Evolutionary conservation across 2,113 vertebrate genomes (phyloP), one percentile per base, ranked within the genome.

Genomic region (Vulpes ferrilata): DNA sequence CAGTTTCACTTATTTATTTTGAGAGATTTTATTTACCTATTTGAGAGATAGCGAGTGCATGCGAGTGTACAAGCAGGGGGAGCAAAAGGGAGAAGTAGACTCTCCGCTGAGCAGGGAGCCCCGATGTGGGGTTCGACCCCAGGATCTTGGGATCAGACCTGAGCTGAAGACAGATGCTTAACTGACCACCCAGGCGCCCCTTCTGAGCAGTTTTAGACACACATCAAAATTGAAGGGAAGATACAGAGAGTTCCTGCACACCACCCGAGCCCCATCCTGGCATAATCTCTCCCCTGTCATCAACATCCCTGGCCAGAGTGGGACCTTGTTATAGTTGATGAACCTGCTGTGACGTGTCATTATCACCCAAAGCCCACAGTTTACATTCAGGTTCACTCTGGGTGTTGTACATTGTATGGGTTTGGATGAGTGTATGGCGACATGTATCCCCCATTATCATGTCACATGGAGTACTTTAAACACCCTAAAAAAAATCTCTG

Each of bases 221-320:
- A 76, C 53, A 59, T 60, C 57, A 83, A 51, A 19, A 23, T 17
- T 57, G 67, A 82, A 57, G 27, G 16, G 59, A 27, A 1, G 32
- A 23, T 57, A 27, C 27, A 93, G 90, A 82, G n/a, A 53, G 16
- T 73, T 57, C 48, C 74, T 32, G 0, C 12, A 20, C 8, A 4
- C 55, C 10, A 7, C 19, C 27, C 5, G 0, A 3, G 15, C 4
- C 8, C 43, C 27, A 13, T 7, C 7, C 5, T 5, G 19, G 4
- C n/a, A 51, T 1, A 6, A 9, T 38, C 38, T 38, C 38, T 71
- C 6, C 71, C 73, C 73, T 38, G 0, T 51, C 8, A 43, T 9
- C 38, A 71, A 0, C 43, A 32, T 19, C 20, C 20, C 17, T 11
- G 1, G 8, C n/a, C 90, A 53, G 53, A n/a, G 79, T 3, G 5